Conservation (phyloP, 2,888 invertebrate species). For the Meganola albula region DNA sequence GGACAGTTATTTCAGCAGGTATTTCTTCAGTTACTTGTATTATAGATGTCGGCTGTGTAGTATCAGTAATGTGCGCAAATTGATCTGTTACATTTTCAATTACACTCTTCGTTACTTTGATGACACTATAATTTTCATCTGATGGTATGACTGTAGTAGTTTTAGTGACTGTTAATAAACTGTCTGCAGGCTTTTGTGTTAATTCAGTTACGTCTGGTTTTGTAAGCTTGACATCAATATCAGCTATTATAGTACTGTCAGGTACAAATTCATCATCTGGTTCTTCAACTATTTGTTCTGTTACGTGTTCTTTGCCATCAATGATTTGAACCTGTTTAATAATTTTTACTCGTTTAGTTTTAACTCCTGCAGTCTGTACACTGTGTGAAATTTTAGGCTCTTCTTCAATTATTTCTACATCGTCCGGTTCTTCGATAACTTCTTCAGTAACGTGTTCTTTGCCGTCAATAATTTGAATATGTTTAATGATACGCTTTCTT, state of each 20-base stretch:
- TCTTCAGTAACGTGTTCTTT: conserved; percentile 90
- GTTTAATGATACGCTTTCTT: conserved; percentile 84
- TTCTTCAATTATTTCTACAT: conserved; percentile 84
- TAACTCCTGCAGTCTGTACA: conserved; percentile 46
- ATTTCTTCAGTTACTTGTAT: conserved; percentile 4
- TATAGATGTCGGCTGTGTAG: conserved; percentile 4
- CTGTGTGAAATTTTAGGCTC: conserved; percentile 56
- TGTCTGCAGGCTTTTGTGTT: conserved; percentile 13
- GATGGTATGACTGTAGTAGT: conserved; percentile 11
- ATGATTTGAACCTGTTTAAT: conserved; percentile 81
- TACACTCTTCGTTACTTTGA: conserved; percentile 22
- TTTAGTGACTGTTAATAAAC: conserved; percentile 8
- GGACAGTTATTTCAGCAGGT: conserved; percentile 4
- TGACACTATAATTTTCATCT: conserved; percentile 7
- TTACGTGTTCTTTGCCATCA: conserved; percentile 85
- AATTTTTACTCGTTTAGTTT: conserved; percentile 72
- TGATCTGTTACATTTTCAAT: conserved; percentile 33
- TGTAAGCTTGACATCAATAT: conserved; percentile 42
- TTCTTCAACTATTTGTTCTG: conserved; percentile 84
- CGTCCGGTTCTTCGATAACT: conserved; percentile 90
- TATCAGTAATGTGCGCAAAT: conserved; percentile 10
- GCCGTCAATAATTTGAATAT: conserved; percentile 87
- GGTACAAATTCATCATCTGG: conserved; percentile 58
- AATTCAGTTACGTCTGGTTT: conserved; percentile 16
- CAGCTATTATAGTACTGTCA: conserved; percentile 44